Evolutionary conservation across 1,140 invertebrate genomes (phyloP), one percentile per base, ranked within the genome.

Genomic region (Hylyphantes graminicola): DNA sequence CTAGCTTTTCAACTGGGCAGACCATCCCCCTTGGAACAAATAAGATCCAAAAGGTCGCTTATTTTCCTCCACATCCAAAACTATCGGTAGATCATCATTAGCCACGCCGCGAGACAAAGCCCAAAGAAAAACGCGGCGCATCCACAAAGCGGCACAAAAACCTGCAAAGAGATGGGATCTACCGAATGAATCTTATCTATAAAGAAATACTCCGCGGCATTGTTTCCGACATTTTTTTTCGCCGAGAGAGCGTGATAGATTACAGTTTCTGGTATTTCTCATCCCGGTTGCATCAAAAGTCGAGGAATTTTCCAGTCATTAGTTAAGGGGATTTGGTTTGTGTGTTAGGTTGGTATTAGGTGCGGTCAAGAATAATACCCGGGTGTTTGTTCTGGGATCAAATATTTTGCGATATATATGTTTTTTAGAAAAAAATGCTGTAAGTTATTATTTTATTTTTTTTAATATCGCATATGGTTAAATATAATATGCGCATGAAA

Each of bases 31-130:
- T n/a, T n/a, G n/a, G n/a, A n/a, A n/a, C n/a, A n/a, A n/a, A n/a
- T n/a, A n/a, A n/a, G n/a, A n/a, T n/a, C n/a, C n/a, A n/a, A n/a
- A n/a, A n/a, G n/a, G n/a, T n/a, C n/a, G n/a, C n/a, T n/a, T n/a
- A 35, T 35, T 70, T 70, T 53, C 68, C n/a, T 48, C 51, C 54
- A 70, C 68, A 48, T 70, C 21, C 68, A 70, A 48, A 51, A 19
- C 57, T 81, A 81, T 81, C 79, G 79, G 72, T 81, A 81, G 79
- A 81, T 81, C 68, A 81, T 81, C 79, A 81, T 81, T 81, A 81
- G 79, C 79, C 48, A 35, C 35, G 68, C 53, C 72, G 73, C 68
- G 64, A 81, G 53, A 81, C 67, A 73, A 73, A 73, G 48, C 54
- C 10, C 17, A 70, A 63, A 63, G 17, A n/a, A 73, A 81, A 73